Evolutionary conservation across 2,888 invertebrate genomes (phyloP), one percentile per base, ranked within the genome.

Genomic region (Phaedon cochleariae): DNA sequence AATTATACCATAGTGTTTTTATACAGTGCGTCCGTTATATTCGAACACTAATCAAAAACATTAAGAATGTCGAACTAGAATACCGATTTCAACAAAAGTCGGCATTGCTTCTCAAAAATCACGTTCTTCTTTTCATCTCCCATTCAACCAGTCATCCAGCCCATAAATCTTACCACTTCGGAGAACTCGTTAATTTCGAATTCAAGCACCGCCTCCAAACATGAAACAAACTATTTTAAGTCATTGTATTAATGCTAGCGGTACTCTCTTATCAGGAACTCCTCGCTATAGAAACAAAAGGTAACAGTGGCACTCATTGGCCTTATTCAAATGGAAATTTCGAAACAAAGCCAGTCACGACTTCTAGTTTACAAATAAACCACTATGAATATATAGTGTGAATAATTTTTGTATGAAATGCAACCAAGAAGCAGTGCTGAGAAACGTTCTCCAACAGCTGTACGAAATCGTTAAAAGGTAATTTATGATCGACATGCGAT

Each of bases 381-480:
- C 75, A 71, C 74, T 75, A 62, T 62, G 60, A 65, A 65, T 37
- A 68, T 61, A 70, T 65, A 75, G 75, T 76, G 76, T 73, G 76
- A 74, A 75, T 77, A 75, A 74, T 75, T 79, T 80, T 80, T 79
- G 41, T 79, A 77, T 76, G 76, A 77, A 79, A 77, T 77, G 76
- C 74, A 73, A 74, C 75, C 74, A 70, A 71, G 69, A 69, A 70
- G 69, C 52, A 59, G 54, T 64, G 69, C 70, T 66, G 72, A 62
- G 71, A 78, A 81, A 81, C 81, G 81, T 81, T 82, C 80, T 79
- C 77, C 82, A 82, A 83, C 83, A 83, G 82, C 83, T 82, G 82
- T 82, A 82, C 76, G 80, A 77, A 81, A 82, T 82, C 83, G 82
- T 83, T 83, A 83, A 83, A 82, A 74, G 77, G 78, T 83, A 83